Base-by-base conservation (phyloP, 2,888 invertebrate species). In the Epinotia nisella region DNA sequence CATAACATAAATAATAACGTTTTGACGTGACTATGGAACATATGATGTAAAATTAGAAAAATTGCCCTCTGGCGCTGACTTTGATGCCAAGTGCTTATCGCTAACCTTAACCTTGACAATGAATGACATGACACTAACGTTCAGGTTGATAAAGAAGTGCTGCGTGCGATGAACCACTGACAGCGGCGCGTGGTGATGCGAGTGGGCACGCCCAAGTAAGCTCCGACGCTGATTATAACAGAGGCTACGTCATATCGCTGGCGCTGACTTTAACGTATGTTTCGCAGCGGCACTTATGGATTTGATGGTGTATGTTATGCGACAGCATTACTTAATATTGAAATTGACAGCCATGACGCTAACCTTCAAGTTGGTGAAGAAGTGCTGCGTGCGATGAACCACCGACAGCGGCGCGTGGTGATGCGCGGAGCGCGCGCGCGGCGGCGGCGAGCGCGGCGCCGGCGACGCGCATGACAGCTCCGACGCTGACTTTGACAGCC, bases 401-500 rank as follows among this genome's bases (percentile, higher is more conserved):
- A 97, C 97, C 53, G 96, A 95, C 21, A 96, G 94, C 74, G 96
- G 96, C 0, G 95, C 90, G 80, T 94, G 94, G 75, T 92, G 94
- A 13, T 89, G 89, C 53, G 90, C 90, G 70, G 90, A 94, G 74
- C 91, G 86, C 24, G 92, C 91, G 71, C 93, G 87, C 17, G 94
- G 89, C 81, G 94, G 82, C 29, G 95, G 95, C 41, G 94, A 88
- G 61, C 89, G 84, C 74, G 92, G 91, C 85, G 88, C 88, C 79
- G 90, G 94, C 78, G 92, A 93, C 71, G 94, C 95, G 79, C 95
- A 96, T 81, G 95, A 96, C 84, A 97, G 88, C 92, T 97, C 97
- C 71, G 97, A 96, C 13, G 97, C 97, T 24, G 97, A 97, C 89
- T 97, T 96, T 78, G 97, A 97, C 76, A 97, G 93, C 80, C 97